Evolutionary conservation across 2,888 invertebrate genomes (phyloP).

Genomic region (Orthosia gracilis): DNA sequence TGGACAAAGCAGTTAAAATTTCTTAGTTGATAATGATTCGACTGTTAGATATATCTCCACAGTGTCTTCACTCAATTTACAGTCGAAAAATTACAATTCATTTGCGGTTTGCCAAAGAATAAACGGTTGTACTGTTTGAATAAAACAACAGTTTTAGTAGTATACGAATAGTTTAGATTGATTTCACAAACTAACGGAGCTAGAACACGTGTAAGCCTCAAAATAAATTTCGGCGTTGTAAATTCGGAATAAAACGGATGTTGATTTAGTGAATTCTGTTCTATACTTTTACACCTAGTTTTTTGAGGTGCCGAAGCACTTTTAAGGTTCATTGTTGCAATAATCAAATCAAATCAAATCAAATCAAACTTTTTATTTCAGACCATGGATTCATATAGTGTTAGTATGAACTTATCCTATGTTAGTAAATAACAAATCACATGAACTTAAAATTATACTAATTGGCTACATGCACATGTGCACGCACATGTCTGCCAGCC

Average conservation of each 20-base stretch:
- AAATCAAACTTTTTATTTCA: too few relatives aligned
- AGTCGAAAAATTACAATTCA: neutral
- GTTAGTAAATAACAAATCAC: too few relatives aligned
- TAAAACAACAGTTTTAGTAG: neutral
- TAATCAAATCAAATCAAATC: too few relatives aligned
- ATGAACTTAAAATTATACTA: too few relatives aligned
- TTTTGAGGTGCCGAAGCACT: too few relatives aligned
- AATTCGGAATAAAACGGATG: neutral
- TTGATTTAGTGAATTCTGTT: neutral
- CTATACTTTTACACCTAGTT: neutral
- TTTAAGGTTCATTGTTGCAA: too few relatives aligned
- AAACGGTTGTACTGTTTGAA: neutral
- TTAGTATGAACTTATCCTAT: too few relatives aligned
- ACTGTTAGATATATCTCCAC: too few relatives aligned
- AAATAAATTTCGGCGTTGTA: neutral
- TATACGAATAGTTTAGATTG: constrained; percentile 9
- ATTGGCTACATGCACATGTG: too few relatives aligned
- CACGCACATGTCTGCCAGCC: too few relatives aligned
- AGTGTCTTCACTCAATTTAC: too few relatives aligned
- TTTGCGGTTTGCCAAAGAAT: neutral
- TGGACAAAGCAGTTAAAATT: neutral
- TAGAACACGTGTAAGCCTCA: constrained; percentile 5
- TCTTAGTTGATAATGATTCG: neutral
- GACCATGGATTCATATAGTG: too few relatives aligned
- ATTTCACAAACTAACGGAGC: constrained; percentile 9